These are phyloP conservation scores for Oreochromis mossambicus DNA, from an alignment of 2,797 vertebrate genomes.

Conservation along the genomic window DNA sequence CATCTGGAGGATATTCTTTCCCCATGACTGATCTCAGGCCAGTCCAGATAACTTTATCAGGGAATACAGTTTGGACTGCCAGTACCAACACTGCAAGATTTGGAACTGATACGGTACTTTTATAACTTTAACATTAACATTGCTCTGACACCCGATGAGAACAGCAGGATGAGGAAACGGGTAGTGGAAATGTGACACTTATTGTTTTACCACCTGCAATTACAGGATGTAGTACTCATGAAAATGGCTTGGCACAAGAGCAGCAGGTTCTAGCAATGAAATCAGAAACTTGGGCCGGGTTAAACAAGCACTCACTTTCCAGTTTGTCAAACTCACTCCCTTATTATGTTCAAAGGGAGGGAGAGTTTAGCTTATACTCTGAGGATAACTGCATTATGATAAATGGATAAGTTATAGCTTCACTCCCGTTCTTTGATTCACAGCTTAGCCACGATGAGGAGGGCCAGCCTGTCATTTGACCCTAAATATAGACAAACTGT, in stretches of 20 bases:
- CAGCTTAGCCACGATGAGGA: conserved; percentile 15
- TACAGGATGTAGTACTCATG: conserved; percentile 62
- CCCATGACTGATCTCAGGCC: conserved; percentile 27
- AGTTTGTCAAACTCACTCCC: conserved; percentile 42
- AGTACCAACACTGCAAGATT: conserved; percentile 26
- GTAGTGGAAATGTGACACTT: conserved; percentile 62
- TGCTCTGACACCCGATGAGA: conserved; percentile 56
- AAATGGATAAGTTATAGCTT: conserved; percentile 50
- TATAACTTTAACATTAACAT: conserved; percentile 35
- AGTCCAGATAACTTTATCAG: conserved; percentile 38
- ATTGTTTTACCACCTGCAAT: conserved; percentile 70
- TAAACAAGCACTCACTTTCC: conserved; percentile 35
- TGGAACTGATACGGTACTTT: conserved; percentile 30
- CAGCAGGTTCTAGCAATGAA: conserved; percentile 48
- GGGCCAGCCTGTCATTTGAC: conserved; percentile 43
- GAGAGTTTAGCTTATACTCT: conserved; percentile 35
- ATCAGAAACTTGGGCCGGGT: conserved; percentile 47
- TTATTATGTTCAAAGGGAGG: conserved; percentile 8
- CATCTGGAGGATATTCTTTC: conserved; percentile 40
- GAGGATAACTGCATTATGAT: conserved; percentile 56
- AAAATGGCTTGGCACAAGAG: conserved; percentile 58
- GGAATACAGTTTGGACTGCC: conserved; percentile 18
- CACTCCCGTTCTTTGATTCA: conserved; percentile 38
- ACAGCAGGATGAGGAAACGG: conserved; percentile 71
- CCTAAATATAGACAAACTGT: conserved; percentile 53